Base-by-base conservation (phyloP, 2,113 vertebrate genomes). In the Benitochromis conjunctus region DNA sequence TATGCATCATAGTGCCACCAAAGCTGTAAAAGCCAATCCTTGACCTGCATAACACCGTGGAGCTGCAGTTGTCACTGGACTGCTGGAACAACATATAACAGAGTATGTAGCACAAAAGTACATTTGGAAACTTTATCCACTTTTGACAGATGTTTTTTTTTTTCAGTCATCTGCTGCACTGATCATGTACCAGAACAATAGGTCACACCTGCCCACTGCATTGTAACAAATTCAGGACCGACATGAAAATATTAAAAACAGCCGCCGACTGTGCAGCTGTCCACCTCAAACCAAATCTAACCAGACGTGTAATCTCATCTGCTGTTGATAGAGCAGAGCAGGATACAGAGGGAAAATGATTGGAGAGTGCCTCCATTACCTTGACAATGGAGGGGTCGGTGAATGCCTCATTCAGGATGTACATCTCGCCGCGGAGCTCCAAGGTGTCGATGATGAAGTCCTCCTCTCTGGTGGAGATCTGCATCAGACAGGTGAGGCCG, bases 401-500 rank as follows among this genome's bases (percentile, higher is more conserved):
- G 92, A 99, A 97, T 12, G 97, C 97, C 95, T 99, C 98, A 0
- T 99, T 99, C 90, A 99, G 96, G 43, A 99, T 96, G 92, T 97
- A 96, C 96, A 99, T 91, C 91, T 99, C 97, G 0, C 96, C 95
- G 29, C 98, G 98, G n/a, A 99, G 95, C 31, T 98, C 97, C 86
- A 99, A 93, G 0, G 97, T 89, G 46, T 99, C 99, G 0, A 99
- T 91, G n/a, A 99, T 96, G 90, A 98, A 99, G 69, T 99, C 99
- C 79, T 99, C 98, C 0, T 96, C 97, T 3, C 98, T 96, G 11
- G 98, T 99, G 62, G 98, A 99, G 83, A 99, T 97, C 90, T 99
- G 99, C 97, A 99, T 97, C 88, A 99, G 96, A 83, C 97, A 99
- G 0, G 98, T 99, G 82, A 99, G 90, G 62, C 99, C 99, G 0